Base-by-base conservation (phyloP, 2,888 invertebrate species). In the Caenorhabditis parvicauda region DNA sequence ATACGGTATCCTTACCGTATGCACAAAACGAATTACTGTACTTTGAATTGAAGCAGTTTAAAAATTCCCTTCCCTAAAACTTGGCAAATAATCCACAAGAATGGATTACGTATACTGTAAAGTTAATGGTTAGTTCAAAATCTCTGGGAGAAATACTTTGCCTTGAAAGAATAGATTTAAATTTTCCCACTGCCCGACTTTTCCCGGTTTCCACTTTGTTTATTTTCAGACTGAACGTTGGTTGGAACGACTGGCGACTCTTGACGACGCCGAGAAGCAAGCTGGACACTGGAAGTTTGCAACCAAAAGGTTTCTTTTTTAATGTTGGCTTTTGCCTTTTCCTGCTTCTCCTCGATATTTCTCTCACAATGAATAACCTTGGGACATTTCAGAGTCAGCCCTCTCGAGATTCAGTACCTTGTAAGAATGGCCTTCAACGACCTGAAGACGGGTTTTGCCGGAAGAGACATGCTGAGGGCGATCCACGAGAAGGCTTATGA, bases 351-450 rank as follows among this genome's bases (percentile, higher is more conserved):
- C 45, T 14, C 27, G 17, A 14, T 14, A 17, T 14, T 14, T 6
- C 25, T 44, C 12, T 25, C 7, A 1, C 7, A 44, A 19, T 14
- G 27, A 44, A 44, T 44, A 1, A 12, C 7, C 7, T 44, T 21
- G 21, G n/a, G n/a, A n/a, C n/a, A 24, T 44, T 82, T 45, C 75
- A 87, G 88, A 81, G 89, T 91, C 70, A 91, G 91, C 1, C 83
- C 86, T 0, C 87, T 89, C 75, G 94, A 95, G 82, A 82, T 95
- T 63, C 89, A 89, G 85, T 89, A 88, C 86, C 84, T 92, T 1
- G 87, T 95, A 21, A 86, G 93, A 14, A 83, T 94, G 37, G 88
- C 95, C 27, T 92, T 91, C 82, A 90, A 91, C 76, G 94, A 95
- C 84, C 85, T 95, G 56, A 84, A 92, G 69, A 93, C 49, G 1